Evolutionary conservation across 2,888 invertebrate species (phyloP).

Genomic region (Drosophila paracracens): DNA sequence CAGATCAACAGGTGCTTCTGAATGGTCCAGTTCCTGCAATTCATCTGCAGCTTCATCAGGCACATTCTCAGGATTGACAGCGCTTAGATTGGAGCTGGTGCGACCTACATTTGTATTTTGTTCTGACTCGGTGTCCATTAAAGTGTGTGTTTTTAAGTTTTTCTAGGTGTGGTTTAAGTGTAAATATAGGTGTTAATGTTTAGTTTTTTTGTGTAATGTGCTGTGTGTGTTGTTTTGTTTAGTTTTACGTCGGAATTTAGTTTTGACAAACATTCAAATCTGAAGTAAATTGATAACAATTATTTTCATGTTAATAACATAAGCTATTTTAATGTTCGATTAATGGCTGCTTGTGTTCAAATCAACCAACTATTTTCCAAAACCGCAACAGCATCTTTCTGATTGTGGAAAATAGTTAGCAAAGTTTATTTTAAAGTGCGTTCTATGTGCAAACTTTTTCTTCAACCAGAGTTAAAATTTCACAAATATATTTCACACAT

Average conservation of each 20-base stretch:
- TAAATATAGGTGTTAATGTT: not conserved
- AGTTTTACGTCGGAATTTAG: constrained; percentile 6
- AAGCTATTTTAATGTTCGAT: not conserved
- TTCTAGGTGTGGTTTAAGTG: not conserved
- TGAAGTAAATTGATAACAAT: not conserved
- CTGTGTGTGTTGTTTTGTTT: constrained; percentile 8
- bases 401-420: too few species aligned
- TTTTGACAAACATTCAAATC: constrained; percentile 9
- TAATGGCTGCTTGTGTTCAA: not conserved
- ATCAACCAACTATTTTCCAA: not conserved
- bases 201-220: constrained; percentile 1
- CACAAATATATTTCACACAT: not conserved
- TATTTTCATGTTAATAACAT: not conserved
- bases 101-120: not conserved
- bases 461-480: not conserved
- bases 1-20: not conserved
- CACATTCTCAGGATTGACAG: not conserved
- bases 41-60: not conserved
- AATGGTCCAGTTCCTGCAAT: not conserved
- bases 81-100: not conserved
- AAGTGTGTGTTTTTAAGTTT: not conserved
- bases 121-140: constrained; percentile 3
- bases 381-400: not conserved
- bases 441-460: not conserved
- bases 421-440: too few species aligned